Evolutionary conservation across 2,113 vertebrate species (phyloP).

Genomic region (Ciconia stormi): DNA sequence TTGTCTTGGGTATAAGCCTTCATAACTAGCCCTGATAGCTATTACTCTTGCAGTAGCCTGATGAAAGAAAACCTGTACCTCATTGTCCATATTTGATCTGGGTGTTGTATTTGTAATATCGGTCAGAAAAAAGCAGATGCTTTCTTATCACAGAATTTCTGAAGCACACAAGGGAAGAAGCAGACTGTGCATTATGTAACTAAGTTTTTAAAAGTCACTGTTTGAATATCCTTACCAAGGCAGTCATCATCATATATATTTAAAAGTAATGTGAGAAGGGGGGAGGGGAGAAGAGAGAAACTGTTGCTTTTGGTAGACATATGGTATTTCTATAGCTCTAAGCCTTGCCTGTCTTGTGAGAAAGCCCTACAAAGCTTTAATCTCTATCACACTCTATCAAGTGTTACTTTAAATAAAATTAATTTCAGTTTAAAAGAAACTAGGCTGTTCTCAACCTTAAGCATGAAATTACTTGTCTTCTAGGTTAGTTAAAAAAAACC

Average conservation of each 20-base stretch:
- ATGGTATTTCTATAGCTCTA: not conserved
- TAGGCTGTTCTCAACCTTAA: not conserved
- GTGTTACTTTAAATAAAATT: not conserved
- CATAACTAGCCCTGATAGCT: not conserved
- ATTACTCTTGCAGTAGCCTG: not conserved
- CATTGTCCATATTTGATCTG: not conserved
- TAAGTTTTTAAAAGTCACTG: not conserved
- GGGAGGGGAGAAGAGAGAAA: not conserved
- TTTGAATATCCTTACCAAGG: not conserved
- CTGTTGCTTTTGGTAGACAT: not conserved
- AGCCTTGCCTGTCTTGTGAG: not conserved
- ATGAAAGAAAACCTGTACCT: not conserved
- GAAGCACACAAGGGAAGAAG: not conserved
- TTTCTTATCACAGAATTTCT: not conserved
- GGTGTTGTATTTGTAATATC: not conserved
- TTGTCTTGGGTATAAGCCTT: not conserved
- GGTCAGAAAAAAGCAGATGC: not conserved
- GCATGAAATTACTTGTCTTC: not conserved
- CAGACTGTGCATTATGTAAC: not conserved
- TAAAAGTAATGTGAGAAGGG: not conserved
- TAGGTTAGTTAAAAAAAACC: not conserved
- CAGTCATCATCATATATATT: not conserved
- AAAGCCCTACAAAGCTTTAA: conserved; percentile 15
- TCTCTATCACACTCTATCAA: not conserved
- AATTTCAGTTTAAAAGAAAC: not conserved